Evolutionary conservation across 2,797 vertebrate genomes (phyloP).

Genomic region (Scarus forsteni): DNA sequence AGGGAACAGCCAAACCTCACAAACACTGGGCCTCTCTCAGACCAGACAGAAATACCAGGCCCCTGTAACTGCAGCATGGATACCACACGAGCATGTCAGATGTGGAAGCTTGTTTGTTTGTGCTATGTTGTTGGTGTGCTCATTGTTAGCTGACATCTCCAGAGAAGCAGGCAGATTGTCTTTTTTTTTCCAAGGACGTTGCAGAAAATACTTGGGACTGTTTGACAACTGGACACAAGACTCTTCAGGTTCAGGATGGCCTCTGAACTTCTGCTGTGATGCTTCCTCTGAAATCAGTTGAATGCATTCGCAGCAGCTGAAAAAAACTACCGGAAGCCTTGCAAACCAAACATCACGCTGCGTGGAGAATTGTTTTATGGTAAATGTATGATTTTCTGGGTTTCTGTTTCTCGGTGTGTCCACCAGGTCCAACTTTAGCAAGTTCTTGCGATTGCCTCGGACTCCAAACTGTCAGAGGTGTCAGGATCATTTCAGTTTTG

Average conservation of each 20-base stretch:
- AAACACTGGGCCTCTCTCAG: conserved; percentile 1
- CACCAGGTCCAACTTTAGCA: neutral
- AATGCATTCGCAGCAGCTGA: neutral
- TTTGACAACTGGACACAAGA: neutral
- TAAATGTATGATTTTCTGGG: conserved; percentile 7
- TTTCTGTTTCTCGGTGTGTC: conserved; percentile 20
- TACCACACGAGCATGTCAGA: conserved; percentile 16
- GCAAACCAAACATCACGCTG: conserved; percentile 11
- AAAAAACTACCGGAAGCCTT: conserved; percentile 6
- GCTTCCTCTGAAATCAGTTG: neutral
- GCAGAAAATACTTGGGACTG: too few species aligned
- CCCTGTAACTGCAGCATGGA: neutral
- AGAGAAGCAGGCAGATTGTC: too few species aligned
- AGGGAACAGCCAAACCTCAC: neutral
- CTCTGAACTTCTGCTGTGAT: neutral
- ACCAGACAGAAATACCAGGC: neutral
- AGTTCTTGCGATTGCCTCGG: neutral
- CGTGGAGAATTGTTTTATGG: neutral
- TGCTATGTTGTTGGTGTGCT: conserved; percentile 8
- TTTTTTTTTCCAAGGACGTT: too few species aligned
- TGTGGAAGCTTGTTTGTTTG: conserved; percentile 22
- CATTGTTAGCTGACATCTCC: neutral
- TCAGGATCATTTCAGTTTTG: too few species aligned
- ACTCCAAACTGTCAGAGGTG: too few species aligned
- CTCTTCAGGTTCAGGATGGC: neutral